These are phyloP conservation scores for Hyaena hyaena DNA, from an alignment of 2,113 vertebrate species.

Conservation along the genomic window DNA sequence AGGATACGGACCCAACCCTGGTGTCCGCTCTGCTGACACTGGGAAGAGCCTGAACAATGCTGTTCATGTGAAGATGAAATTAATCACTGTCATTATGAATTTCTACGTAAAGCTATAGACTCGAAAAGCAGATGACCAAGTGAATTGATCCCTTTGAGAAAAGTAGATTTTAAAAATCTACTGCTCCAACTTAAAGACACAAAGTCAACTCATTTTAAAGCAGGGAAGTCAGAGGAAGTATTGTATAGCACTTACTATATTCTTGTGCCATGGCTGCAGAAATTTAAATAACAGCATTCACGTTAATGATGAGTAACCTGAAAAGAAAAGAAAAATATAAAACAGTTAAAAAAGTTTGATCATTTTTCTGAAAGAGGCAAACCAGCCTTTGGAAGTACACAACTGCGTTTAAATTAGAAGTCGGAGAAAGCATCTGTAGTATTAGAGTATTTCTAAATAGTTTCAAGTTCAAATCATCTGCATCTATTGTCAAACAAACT, in stretches of 20 bases:
- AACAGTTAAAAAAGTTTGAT: neutral
- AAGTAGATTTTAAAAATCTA: neutral
- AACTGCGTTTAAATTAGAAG: neutral
- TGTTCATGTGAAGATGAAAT: constrained; percentile 56
- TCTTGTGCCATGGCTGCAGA: neutral
- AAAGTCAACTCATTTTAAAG: neutral
- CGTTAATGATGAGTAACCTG: neutral
- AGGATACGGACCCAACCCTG: neutral
- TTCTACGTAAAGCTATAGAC: neutral
- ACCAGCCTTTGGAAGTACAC: neutral
- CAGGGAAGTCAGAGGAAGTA: neutral
- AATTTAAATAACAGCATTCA: constrained; percentile 36
- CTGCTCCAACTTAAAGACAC: neutral
- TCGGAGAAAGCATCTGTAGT: neutral
- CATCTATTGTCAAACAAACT: neutral
- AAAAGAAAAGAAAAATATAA: neutral
- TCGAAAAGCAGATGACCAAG: constrained; percentile 45
- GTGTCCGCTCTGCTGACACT: neutral
- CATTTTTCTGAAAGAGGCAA: neutral
- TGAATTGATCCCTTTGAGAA: neutral
- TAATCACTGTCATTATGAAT: constrained; percentile 6
- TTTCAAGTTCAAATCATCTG: neutral
- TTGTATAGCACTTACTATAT: constrained; percentile 55
- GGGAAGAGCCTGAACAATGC: neutral
- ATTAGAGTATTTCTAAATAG: neutral